Base-by-base conservation (phyloP, 2,113 vertebrate genomes). In the Pampusana beccarii region DNA sequence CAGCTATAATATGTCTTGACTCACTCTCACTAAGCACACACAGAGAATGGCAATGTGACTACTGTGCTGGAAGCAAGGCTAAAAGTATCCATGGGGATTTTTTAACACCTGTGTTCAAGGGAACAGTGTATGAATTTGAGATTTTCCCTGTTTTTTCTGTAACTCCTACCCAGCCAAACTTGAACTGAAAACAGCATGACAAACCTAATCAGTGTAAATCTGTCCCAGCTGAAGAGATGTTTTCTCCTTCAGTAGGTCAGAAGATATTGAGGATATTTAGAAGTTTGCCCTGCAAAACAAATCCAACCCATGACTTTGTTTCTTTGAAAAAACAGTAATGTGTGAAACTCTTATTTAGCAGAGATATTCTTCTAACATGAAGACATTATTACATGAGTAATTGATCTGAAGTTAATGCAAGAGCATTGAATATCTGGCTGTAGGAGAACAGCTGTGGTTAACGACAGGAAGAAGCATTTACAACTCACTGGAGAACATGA, bases 11-110 rank as follows among this genome's bases (percentile, higher is more conserved):
- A 62, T 65, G 70, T 6, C 64, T 80, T 50, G 53, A 86, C 94
- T 95, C 80, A 75, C 60, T 91, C 86, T 97, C 80, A 46, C 56
- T 86, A n/a, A 79, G 54, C 61, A 80, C 61, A 85, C 81, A 84
- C n/a, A 88, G 9, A 92, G 70, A 89, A 94, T 46, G 66, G 70
- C 78, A 92, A 67, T 80, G 72, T 58, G 67, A 95, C 61, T 84
- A 40, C 72, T 51, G 29, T 51, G 46, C 57, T 70, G 73, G 54
- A 90, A 53, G 79, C 75, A 73, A 83, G 54, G 83, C 78, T 79
- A 92, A 74, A 80, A 86, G 62, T 77, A 90, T 90, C 77, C 69
- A 86, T 36, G 54, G 53, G 94, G 80, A 93, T 86, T 88, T 87
- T 81, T 90, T 48, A 95, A 87, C 72, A 84, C 26, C 25, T 83